Evolutionary conservation across 2,888 invertebrate genomes (phyloP), one percentile per base, ranked within the genome.

Genomic region (Megaustenia siamemsis): DNA sequence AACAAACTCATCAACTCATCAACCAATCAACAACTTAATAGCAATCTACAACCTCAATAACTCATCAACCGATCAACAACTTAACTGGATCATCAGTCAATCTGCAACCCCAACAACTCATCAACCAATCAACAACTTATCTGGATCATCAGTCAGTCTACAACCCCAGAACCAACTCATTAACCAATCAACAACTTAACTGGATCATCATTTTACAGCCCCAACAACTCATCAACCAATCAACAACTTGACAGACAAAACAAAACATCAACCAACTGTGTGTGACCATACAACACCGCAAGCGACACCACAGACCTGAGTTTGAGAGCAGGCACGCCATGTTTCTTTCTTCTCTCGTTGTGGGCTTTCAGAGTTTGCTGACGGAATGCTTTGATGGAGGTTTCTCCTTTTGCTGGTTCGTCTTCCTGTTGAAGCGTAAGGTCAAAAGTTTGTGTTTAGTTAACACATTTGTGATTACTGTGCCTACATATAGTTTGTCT

Each of bases 321-420:
- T 66, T 76, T 83, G 38, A 77, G 18, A 18, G 66, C 32, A 6
- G 73, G 60, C 0, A 35, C 63, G 6, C 32, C 66, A 56, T 83
- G 82, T 3, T 53, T 75, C 18, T 56, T 24, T n/a, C 82, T 38
- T 69, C 75, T 82, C 18, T 89, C 86, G 87, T 92, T 93, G 84
- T 92, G 92, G 21, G 87, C 88, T 85, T 91, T 90, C 8, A 93
- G 88, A 10, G 89, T 88, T 10, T 91, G 91, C n/a, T 90, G 89
- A 21, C 90, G 90, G 83, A 92, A 93, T 21, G 90, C 91, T 45
- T 45, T 79, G 0, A 79, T 38, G 60, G 38, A 38, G 24, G 40
- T n/a, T 56, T 60, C 77, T 56, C 38, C 60, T 24, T 24, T 10
- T 73, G 45, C 49, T 18, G 73, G 49, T 73, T 73, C 2, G 3